Evolutionary conservation across 2,888 invertebrate species (phyloP).

Genomic region (Merodon equestris): DNA sequence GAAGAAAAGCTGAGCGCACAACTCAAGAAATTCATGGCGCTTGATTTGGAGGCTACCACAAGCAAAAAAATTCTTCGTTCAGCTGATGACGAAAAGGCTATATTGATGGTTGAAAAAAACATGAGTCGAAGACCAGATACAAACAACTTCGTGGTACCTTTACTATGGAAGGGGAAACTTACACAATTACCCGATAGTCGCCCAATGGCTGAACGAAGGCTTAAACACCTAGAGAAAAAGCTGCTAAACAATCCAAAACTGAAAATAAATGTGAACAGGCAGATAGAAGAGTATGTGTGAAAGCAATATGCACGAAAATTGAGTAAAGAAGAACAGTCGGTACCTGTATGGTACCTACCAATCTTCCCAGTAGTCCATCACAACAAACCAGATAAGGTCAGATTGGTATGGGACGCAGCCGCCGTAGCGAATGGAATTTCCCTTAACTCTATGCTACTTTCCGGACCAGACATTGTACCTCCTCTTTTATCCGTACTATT

Average conservation of each 20-base stretch:
- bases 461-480: conserved; percentile 73
- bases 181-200: conserved; percentile 22
- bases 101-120: background rate
- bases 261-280: conserved; percentile 7
- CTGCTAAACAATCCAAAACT: conserved; percentile 8
- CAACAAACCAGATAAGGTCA: conserved; percentile 52
- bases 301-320: conserved; percentile 29
- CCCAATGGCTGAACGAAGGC: conserved; percentile 33
- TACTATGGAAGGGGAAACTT: conserved; percentile 7
- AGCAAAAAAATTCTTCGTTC: background rate
- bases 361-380: conserved; percentile 70
- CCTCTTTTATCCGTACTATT: conserved; percentile 73
- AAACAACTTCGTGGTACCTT: conserved; percentile 23
- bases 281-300: conserved; percentile 26
- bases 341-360: conserved; percentile 70
- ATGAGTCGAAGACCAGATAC: background rate
- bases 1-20: conserved; percentile 4
- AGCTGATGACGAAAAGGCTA: conserved; percentile 8
- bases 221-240: conserved; percentile 10
- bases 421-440: conserved; percentile 72
- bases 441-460: conserved; percentile 72
- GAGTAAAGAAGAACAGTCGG: background rate
- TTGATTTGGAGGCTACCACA: conserved; percentile 1
- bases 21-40: conserved; percentile 18
- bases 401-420: conserved; percentile 72